Evolutionary conservation across 2,113 vertebrate species (phyloP), one percentile per base, ranked within the genome.

Genomic region (Corythaixoides concolor): DNA sequence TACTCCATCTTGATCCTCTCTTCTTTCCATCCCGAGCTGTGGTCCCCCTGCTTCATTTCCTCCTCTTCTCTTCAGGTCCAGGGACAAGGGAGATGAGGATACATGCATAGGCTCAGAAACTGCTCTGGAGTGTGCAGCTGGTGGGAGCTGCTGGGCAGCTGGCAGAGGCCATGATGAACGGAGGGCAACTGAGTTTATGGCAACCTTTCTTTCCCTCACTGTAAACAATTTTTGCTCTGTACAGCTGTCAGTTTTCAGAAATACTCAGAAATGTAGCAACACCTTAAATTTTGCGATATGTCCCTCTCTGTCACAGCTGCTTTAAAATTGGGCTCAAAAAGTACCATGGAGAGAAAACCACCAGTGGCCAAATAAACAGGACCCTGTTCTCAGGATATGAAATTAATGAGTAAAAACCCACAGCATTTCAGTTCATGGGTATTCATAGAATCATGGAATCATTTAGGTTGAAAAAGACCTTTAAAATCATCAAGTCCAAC

Each of bases 61-160:
- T 39, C 39, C 39, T 39, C 3, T 47, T 50, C 28, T 6, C 33
- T 62, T 47, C 24, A 55, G 30, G 23, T 89, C 27, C 18, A 19
- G 39, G 6, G 8, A 67, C 4, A 3, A 12, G 4, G 11, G 14
- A n/a, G 5, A 5, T 2, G 1, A 8, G 20, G 13, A 26, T 15
- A 12, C 2, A 1, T 19, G 20, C 7, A 9, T 8, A 6, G 49
- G 13, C 41, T 70, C 11, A 27, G 45, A 67, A 18, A 15, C 43
- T 78, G 21, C 39, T 77, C 24, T 70, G 23, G 47, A 3, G 5
- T 20, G 6, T 37, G 37, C 7, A 6, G 28, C 9, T 50, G 6
- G 16, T 7, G 15, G 28, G 16, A 55, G n/a, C 15, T 82, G 24
- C 56, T 9, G 12, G 41, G 11, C 27, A 53, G 13, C 32, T 80